Evolutionary conservation across 2,797 vertebrate genomes (phyloP), one percentile per base, ranked within the genome.

Genomic region (Tadarida brasiliensis): DNA sequence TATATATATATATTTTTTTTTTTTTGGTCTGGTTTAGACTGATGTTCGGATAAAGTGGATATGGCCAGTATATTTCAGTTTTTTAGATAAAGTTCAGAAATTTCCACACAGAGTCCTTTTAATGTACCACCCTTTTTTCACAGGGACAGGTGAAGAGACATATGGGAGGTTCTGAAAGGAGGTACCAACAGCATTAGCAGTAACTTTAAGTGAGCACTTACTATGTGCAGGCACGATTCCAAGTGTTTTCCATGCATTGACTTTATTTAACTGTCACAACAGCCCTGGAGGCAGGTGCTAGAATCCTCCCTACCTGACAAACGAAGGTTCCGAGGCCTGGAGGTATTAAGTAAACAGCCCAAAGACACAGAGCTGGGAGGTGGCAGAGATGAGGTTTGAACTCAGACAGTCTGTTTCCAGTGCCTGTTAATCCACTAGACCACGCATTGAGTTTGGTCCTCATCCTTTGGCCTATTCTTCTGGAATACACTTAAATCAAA

Each of bases 61-160:
- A 33, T 54, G 54, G 71, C n/a, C n/a, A 33, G 24, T 61, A 6
- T 95, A 90, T 87, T 97, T 93, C 88, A 93, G 3, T 88, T 97
- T 84, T 96, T 93, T 61, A 95, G 92, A 95, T 90, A 81, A 77
- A 96, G 95, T 97, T 97, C 90, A 95, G 26, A 94, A 94, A 93
- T 95, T 68, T 84, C 76, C 59, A 65, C 28, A 54, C 16, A 57
- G 19, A 17, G 76, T 86, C 82, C 28, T 92, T 94, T 95, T 68
- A 87, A 85, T 28, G 51, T 78, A 57, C 4, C 20, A 35, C 26
- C 51, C 10, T 47, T 65, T 92, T 73, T 56, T 90, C 39, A 71
- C 20, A 56, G 6, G n/a, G 9, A 81, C 5, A 63, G 30, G 35
- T 54, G 26, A 80, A 84, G 54, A 93, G 47, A 85, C 30, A 70